These are phyloP conservation scores for Fregata magnificens DNA, from an alignment of 2,113 vertebrate genomes.

Conservation along the genomic window DNA sequence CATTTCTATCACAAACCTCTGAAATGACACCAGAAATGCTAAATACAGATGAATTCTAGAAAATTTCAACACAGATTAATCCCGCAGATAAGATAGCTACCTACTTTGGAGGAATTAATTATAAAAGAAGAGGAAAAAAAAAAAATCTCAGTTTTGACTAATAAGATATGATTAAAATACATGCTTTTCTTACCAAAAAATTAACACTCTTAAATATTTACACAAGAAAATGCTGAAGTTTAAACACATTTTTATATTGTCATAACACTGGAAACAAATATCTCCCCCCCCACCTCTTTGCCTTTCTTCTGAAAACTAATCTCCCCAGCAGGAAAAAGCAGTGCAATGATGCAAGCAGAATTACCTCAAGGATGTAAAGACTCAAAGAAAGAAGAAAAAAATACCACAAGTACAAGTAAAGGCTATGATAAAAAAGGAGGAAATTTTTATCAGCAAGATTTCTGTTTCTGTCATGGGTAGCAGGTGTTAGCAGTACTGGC, in stretches of 20 bases:
- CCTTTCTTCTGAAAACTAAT: background rate
- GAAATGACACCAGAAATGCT: background rate
- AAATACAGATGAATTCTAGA: background rate
- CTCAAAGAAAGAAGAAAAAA: background rate
- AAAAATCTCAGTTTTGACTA: background rate
- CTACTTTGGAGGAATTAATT: background rate
- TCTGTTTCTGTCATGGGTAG: rapidly evolving
- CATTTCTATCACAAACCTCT: background rate
- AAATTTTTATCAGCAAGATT: background rate
- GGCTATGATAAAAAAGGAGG: background rate
- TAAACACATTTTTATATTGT: background rate
- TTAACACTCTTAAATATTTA: background rate
- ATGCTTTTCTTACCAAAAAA: background rate
- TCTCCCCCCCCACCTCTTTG: background rate
- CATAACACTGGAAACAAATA: background rate
- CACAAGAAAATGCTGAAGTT: background rate
- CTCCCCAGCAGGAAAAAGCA: background rate
- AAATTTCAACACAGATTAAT: background rate
- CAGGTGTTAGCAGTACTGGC: background rate
- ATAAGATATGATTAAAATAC: background rate
- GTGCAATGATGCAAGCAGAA: background rate
- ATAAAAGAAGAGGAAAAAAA: background rate
- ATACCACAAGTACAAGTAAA: background rate
- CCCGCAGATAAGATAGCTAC: background rate
- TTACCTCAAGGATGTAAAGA: background rate